These are phyloP conservation scores for Cercopithecus neglectus DNA, from an alignment of 2,797 vertebrate genomes.

Conservation along the genomic window DNA sequence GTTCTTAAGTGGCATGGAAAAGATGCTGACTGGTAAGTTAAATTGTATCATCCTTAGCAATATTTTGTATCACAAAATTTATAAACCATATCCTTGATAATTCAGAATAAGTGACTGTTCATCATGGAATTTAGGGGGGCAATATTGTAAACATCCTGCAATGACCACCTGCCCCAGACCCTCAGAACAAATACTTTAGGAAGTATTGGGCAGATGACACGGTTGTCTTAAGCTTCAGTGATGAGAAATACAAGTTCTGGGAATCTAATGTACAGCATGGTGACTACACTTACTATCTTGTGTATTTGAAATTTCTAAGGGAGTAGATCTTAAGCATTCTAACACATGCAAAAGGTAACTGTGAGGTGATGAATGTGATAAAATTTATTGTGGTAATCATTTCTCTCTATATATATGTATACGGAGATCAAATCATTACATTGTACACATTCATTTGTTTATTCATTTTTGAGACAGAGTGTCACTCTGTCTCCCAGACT, in stretches of 20 bases:
- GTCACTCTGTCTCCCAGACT: neutral
- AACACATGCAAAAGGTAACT: too few species aligned
- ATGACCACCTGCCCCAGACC: neutral
- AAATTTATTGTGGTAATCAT: neutral
- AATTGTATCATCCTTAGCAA: neutral
- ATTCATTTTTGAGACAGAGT: neutral
- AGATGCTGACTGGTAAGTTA: neutral
- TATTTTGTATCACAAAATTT: constrained; percentile 7
- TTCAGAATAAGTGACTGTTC: neutral
- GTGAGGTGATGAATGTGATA: neutral
- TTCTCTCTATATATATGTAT: neutral
- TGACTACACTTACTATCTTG: neutral
- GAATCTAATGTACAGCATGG: neutral
- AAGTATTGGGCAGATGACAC: neutral
- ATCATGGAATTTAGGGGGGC: neutral
- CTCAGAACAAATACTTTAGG: neutral
- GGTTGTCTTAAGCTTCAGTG: neutral
- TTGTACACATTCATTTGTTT: neutral
- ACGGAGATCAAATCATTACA: neutral
- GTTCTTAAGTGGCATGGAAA: neutral
- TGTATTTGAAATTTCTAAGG: neutral
- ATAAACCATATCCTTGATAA: neutral
- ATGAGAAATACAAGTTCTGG: too few species aligned
- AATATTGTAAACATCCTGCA: neutral
- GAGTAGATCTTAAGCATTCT: neutral